Base-by-base conservation (phyloP, 64 coral and sea anemone genomes). In the Montipora capricornis region DNA sequence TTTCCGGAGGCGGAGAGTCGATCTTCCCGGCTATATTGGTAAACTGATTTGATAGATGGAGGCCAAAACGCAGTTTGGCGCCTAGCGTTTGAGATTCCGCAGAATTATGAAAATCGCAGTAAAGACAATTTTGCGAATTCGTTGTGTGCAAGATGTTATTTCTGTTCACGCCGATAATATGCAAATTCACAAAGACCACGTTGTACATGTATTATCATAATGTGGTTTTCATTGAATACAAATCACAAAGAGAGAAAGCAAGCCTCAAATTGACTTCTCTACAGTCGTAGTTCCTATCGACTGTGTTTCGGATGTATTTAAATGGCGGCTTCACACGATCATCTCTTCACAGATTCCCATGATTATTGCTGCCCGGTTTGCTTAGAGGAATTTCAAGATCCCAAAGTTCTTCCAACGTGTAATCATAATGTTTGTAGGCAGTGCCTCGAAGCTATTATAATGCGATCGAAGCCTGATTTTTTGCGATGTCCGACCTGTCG, bases 341-440 rank as follows among this genome's bases (percentile, higher is more conserved):
- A 71, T 71, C 10, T 49, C 9, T 62, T 71, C 5, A 67, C 44
- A 26, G 64, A 71, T 67, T 86, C 71, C 22, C 49, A 86, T 46
- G 82, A 86, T 86, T 86, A 50, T 1, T 86, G 83, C 20, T 93
- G 92, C 52, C 92, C 92, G 6, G 75, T 93, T 19, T 93, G 92
- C 15, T 24, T 93, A 4, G 92, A 93, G 47, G 92, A 87, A 44
- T 93, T 93, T 73, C 83, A 93, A 80, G 92, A 93, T 51, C 92
- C 92, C 0, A 87, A 87, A 66, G 57, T 93, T 80, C 78, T 93
- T 29, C 92, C 92, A 16, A 80, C 83, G 6, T 93, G 92, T 61
- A 80, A 88, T 51, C 92, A 93, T 51, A 93, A 81, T 48, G 92
- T 93, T 49, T 93, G 92, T 77, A 70, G 75, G 19, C 92, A 88